Conservation (phyloP, 2,113 vertebrate genomes). For the Oreochromis spilurus region DNA sequence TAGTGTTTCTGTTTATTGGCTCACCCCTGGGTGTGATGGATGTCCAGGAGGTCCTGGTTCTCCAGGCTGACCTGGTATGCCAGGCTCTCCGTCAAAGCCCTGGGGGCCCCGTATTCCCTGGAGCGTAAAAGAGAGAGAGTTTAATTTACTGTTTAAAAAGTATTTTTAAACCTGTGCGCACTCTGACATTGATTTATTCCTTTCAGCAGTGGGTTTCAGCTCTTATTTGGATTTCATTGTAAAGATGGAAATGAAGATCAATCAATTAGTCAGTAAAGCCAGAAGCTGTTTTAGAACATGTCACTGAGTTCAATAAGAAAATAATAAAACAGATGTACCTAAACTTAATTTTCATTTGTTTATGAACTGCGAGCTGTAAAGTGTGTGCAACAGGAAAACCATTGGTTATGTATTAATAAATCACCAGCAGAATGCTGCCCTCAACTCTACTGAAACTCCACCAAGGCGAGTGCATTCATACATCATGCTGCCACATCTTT, state of each 20-base stretch:
- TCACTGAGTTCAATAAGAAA: not conserved
- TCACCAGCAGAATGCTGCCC: not conserved
- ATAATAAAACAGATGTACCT: not conserved
- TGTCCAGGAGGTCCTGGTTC: slow-evolving; percentile 90
- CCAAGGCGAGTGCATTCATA: not conserved
- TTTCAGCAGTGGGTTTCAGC: not conserved
- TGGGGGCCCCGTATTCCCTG: slow-evolving; percentile 86
- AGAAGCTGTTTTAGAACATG: not conserved
- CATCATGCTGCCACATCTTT: not conserved
- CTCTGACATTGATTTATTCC: not conserved
- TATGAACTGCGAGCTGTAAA: not conserved
- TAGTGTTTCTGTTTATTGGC: not conserved
- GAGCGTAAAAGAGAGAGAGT: not conserved
- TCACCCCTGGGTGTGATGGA: slow-evolving; percentile 82
- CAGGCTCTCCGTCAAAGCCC: slow-evolving; percentile 93
- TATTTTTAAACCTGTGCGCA: not conserved
- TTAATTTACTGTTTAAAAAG: not conserved
- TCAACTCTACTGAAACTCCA: not conserved
- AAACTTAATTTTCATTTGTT: not conserved
- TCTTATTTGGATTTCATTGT: not conserved
- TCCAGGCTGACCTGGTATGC: slow-evolving; percentile 91
- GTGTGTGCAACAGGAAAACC: not conserved
- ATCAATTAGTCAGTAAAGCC: not conserved
- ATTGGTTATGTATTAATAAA: not conserved
- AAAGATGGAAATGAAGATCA: not conserved